Percentiles rank a stretch among this genome's conserved stretches.
Conservation (phyloP, 2,113 vertebrate genomes). For the Protobothrops mucrosquamatus region DNA sequence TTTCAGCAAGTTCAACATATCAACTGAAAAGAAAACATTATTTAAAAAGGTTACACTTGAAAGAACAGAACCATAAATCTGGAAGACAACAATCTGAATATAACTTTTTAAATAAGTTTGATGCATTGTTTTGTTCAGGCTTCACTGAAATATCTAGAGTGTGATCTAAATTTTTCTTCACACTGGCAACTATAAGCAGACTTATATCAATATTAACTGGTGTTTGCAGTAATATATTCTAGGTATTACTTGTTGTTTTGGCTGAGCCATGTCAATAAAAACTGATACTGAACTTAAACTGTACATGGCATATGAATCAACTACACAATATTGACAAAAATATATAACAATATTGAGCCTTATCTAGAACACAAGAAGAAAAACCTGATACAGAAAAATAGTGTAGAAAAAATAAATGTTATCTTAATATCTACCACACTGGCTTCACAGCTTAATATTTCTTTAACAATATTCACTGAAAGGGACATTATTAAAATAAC, state of each 20-base stretch:
- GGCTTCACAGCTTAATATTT: not conserved
- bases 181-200: not conserved
- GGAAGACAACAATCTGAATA: not conserved
- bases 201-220: not conserved
- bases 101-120: not conserved
- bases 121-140: not conserved
- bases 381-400: not conserved
- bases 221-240: not conserved
- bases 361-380: not conserved
- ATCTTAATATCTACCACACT: not conserved
- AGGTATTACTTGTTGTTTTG: not conserved
- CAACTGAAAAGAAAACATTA: not conserved
- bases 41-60: not conserved
- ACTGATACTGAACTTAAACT: not conserved
- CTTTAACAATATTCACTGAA: not conserved
- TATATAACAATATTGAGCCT: not conserved
- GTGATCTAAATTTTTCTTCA: not conserved
- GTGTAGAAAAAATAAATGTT: not conserved
- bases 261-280: not conserved
- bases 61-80: not conserved
- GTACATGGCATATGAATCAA: not conserved
- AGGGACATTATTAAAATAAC: conserved; percentile 1
- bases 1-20: not conserved
- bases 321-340: not conserved
- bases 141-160: not conserved